These are phyloP conservation scores for Diarsia mendica DNA, from an alignment of 2,888 invertebrate genomes.

Conservation along the genomic window DNA sequence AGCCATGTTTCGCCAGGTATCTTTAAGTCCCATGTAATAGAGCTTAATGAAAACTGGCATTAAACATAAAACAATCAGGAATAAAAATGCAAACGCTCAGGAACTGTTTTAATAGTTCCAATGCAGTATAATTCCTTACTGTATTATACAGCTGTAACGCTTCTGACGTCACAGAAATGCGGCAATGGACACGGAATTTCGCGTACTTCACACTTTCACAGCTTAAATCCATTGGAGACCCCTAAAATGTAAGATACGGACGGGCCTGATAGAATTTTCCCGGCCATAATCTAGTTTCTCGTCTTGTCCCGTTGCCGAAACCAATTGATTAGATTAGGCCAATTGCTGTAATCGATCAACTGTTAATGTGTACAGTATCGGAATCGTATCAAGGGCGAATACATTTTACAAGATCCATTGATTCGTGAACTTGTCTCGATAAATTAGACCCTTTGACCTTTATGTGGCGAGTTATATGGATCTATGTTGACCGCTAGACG, in stretches of 20 bases:
- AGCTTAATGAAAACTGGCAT: background rate
- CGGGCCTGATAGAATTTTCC: slow-evolving; percentile 21
- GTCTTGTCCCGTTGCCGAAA: slow-evolving; percentile 32
- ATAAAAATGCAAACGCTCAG: background rate
- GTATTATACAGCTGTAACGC: slow-evolving; percentile 13
- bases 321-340: slow-evolving; percentile 51
- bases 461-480: background rate
- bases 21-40: too few relatives aligned
- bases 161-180: slow-evolving; percentile 42
- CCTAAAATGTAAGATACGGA: slow-evolving; percentile 20
- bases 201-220: slow-evolving; percentile 2
- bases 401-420: slow-evolving; percentile 38
- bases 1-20: background rate
- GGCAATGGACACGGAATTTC: slow-evolving; percentile 25
- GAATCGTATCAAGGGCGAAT: slow-evolving; percentile 39
- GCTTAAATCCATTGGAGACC: background rate
- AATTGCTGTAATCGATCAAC: slow-evolving; percentile 54
- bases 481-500: slow-evolving; percentile 18
- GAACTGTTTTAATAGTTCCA: slow-evolving; percentile 13
- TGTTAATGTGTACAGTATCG: slow-evolving; percentile 34
- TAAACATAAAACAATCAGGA: slow-evolving; percentile 1
- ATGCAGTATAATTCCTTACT: slow-evolving; percentile 35
- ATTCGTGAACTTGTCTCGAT: slow-evolving; percentile 37
- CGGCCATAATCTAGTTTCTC: slow-evolving; percentile 49
- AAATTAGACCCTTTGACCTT: slow-evolving; percentile 26